phyloP scores from a whole-genome alignment of 2,888 invertebrate genomes.

The Ormia ochracea region DNA sequence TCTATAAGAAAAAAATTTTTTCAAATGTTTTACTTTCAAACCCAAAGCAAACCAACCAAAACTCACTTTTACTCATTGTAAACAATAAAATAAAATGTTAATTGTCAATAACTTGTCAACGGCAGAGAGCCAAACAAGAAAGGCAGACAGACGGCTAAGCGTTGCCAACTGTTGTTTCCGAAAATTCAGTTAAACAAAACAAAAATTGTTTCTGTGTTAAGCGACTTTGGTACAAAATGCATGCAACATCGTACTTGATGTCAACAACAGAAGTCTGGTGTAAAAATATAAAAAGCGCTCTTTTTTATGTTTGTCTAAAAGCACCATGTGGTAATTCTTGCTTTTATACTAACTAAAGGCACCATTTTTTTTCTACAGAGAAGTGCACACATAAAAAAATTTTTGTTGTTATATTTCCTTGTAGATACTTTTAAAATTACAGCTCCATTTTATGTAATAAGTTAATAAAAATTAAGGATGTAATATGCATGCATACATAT shows the following conservation, averaged over 20 bases:
- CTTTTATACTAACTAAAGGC: neutral
- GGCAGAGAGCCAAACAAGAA: constrained; percentile 1
- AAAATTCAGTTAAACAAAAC: constrained; percentile 27
- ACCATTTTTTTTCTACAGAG: neutral
- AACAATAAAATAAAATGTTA: constrained; percentile 47
- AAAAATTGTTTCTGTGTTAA: neutral
- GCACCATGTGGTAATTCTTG: constrained; percentile 33
- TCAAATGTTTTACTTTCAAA: constrained; percentile 26
- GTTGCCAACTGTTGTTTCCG: constrained; percentile 35
- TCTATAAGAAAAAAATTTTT: neutral
- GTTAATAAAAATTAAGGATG: too few species aligned
- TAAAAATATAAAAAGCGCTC: neutral
- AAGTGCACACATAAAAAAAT: too few species aligned
- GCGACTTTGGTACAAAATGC: constrained; percentile 1
- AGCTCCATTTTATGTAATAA: too few species aligned
- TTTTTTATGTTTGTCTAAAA: neutral
- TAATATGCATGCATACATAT: too few species aligned
- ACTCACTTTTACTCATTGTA: neutral
- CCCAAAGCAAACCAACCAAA: neutral
- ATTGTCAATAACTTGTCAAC: constrained; percentile 56
- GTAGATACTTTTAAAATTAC: too few species aligned
- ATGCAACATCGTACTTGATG: constrained; percentile 36
- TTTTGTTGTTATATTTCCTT: too few species aligned
- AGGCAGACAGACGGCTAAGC: neutral
- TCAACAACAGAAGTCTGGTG: constrained; percentile 36